These are phyloP conservation scores for Rapana venosa DNA, from an alignment of 2,888 invertebrate species.

Conservation along the genomic window DNA sequence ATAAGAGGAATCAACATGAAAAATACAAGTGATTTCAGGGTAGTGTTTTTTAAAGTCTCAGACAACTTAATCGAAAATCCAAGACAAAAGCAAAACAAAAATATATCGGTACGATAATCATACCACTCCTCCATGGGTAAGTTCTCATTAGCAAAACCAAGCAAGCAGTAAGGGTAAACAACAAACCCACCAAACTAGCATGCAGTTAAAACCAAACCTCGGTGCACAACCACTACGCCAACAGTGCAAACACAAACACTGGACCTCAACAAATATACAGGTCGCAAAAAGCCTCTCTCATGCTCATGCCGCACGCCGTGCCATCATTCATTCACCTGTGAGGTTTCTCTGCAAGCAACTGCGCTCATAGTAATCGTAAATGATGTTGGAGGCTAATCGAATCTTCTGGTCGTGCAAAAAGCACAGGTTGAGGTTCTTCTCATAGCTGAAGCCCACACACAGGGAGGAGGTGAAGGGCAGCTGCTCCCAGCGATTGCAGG, in stretches of 20 bases:
- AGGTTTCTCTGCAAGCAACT: constrained; percentile 28
- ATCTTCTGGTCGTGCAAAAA: constrained; percentile 26
- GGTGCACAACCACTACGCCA: no score
- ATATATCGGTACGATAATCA: no score
- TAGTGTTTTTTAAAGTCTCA: no score
- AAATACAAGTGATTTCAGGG: no score
- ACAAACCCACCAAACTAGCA: background rate
- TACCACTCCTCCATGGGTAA: no score
- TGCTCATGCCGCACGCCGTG: background rate
- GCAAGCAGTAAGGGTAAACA: background rate
- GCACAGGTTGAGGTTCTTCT: constrained; percentile 23
- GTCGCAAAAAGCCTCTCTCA: background rate
- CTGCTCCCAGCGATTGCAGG: constrained; percentile 25
- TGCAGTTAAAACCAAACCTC: no score
- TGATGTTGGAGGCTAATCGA: background rate
- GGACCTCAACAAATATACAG: background rate
- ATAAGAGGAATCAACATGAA: no score
- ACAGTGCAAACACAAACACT: no score
- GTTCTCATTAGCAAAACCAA: no score
- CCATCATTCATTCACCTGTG: constrained; percentile 41
- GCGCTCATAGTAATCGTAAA: constrained; percentile 44
- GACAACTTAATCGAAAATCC: no score
- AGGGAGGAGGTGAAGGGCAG: constrained; percentile 32
- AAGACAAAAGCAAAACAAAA: no score
- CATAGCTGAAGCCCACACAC: constrained; percentile 48